Evolutionary conservation across 2,797 vertebrate genomes (phyloP), one percentile per base, ranked within the genome.

Genomic region (Helarctos malayanus): DNA sequence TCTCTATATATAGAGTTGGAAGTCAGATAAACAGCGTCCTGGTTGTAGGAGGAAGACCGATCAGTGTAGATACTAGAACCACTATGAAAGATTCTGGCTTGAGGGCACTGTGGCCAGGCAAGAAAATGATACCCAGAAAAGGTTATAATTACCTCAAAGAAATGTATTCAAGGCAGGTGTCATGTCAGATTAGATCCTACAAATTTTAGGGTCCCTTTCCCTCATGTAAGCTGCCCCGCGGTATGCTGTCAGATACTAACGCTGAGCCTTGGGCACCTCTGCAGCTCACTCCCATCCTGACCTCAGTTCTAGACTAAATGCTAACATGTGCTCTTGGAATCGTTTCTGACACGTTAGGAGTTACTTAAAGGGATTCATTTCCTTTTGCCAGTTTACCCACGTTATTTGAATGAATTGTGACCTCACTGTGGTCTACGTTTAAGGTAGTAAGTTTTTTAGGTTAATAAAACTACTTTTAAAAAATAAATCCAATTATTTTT

Each of bases 401-500:
- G 2, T 45, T 47, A 13, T 69, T 78, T 85, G 12, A 69, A 21
- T 86, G 47, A 63, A 71, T 71, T 21, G 1, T 41, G 47, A 49
- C 11, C 25, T 52, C 7, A 59, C 21, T 29, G 0, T 71, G 12
- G 12, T 79, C 35, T 83, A 47, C 3, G 32, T 94, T 79, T 91
- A 83, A 41, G 71, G 16, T 59, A 91, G 18, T 32, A 25, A 52
- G 3, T n/a, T 89, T 84, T 9, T 32, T 76, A 73, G 2, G 78
- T 94, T 84, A 81, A 54, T 94, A 56, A 91, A 95, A 52, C 45
- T 73, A 4, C 61, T 92, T 91, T 90, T 91, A 84, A n/a, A 75
- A 47, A 75, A 71, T 29, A 57, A 91, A n/a, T 52, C n/a, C 9
- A 27, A 14, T 86, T 89, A 8, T 29, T 61, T 85, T 81, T 57